Percentiles rank a stretch among this genome's conserved stretches.
Conservation (phyloP, 2,888 invertebrate species). For the Sinotaia quadrata region DNA sequence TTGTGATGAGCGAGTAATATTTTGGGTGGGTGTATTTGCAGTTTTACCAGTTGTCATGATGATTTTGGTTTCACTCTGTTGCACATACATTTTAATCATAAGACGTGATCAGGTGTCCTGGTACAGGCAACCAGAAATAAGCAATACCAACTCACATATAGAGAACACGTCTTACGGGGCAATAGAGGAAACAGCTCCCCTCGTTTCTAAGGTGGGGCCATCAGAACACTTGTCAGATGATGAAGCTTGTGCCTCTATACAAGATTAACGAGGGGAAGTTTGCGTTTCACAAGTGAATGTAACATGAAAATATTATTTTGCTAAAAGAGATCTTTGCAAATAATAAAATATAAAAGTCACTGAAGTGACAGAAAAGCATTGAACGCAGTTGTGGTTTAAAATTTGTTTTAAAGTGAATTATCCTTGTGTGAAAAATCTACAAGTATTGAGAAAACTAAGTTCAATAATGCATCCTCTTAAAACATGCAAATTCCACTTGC, state of each 20-base stretch:
- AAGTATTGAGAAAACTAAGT: no score
- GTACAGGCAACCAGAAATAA: background rate
- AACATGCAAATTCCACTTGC: no score
- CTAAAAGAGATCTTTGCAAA: no score
- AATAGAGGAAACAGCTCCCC: background rate
- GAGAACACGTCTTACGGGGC: background rate
- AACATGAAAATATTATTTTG: no score
- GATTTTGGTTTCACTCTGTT: background rate
- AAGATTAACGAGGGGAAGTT: background rate
- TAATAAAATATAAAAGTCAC: no score
- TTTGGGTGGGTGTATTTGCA: conserved; percentile 15
- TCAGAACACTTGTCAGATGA: background rate
- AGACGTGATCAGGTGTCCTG: background rate
- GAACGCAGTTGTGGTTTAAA: no score
- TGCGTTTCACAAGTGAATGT: no score
- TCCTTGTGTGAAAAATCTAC: no score
- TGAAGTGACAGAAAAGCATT: no score
- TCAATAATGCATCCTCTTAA: no score
- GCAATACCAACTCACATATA: background rate
- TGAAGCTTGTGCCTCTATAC: background rate
- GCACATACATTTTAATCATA: conserved; percentile 12
- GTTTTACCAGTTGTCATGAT: background rate
- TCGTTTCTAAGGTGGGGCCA: background rate
- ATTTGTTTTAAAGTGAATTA: no score
- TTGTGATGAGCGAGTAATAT: background rate